A percentile compares a stretch with the other conserved stretches of the same genome.
Conservation (phyloP, 2,888 invertebrate species). For the Mamestra brassicae region DNA sequence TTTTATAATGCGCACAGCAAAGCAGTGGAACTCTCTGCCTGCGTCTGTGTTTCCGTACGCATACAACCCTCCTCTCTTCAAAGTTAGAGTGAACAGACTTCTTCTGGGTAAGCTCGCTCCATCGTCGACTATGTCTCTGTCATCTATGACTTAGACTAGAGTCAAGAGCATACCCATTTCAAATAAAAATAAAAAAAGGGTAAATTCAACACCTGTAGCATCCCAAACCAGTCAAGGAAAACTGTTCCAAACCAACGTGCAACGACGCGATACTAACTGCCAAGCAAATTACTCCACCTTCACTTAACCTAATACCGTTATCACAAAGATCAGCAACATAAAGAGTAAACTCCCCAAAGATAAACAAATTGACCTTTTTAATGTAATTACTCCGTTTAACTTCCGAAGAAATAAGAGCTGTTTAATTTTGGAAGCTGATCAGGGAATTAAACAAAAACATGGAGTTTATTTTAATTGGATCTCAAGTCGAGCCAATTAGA, state of each 20-base stretch:
- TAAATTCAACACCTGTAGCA: not conserved
- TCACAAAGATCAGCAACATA: constrained; percentile 41
- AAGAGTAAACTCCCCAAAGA: constrained; percentile 42
- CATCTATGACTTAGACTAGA: too few species aligned
- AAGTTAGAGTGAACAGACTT: too few species aligned
- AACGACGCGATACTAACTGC: not conserved
- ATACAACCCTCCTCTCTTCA: too few species aligned
- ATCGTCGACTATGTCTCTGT: too few species aligned
- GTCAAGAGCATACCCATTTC: too few species aligned
- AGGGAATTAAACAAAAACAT: constrained; percentile 57
- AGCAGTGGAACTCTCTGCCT: too few species aligned
- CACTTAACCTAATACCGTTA: constrained; percentile 26
- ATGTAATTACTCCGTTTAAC: constrained; percentile 56
- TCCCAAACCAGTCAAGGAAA: not conserved
- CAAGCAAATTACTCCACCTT: constrained; percentile 35
- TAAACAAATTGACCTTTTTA: constrained; percentile 54
- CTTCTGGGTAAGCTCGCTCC: too few species aligned
- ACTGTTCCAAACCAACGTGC: not conserved
- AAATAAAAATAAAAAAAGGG: too few species aligned
- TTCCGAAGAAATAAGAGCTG: constrained; percentile 48
- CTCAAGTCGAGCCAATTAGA: constrained; percentile 44
- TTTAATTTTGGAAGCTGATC: constrained; percentile 55
- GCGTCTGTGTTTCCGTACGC: too few species aligned
- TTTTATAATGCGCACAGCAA: too few species aligned
- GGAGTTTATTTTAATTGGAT: constrained; percentile 35